Evolutionary conservation across 2,797 vertebrate genomes (phyloP).

Genomic region (Myioborus melanocephalus): DNA sequence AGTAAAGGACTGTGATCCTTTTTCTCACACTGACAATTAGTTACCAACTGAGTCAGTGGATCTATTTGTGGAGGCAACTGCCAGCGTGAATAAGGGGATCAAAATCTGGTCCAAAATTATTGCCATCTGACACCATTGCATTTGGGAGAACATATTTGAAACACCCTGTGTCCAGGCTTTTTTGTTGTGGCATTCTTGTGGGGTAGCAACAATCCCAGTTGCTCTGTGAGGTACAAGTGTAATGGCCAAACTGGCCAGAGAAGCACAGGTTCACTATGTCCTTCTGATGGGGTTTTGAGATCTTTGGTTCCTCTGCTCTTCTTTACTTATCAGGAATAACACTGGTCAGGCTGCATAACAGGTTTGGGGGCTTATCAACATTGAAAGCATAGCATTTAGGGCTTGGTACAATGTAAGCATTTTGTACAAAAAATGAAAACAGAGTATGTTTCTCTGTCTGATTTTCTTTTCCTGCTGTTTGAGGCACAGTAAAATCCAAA

Average conservation of each 20-base stretch:
- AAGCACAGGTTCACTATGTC: neutral
- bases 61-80: conserved; percentile 48
- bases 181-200: conserved; percentile 5
- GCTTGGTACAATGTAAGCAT: neutral
- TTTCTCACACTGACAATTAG: conserved; percentile 26
- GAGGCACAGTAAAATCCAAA: neutral
- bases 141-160: conserved; percentile 38
- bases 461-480: neutral
- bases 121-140: conserved; percentile 51
- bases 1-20: conserved; percentile 15
- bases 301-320: neutral
- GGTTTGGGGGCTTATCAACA: neutral
- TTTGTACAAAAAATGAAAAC: neutral
- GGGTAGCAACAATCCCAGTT: neutral
- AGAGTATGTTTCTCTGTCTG: neutral
- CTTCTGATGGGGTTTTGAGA: neutral
- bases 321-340: neutral
- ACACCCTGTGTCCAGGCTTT: conserved; percentile 5
- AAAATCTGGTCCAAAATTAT: conserved; percentile 56
- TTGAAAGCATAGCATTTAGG: neutral
- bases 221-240: neutral
- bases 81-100: conserved; percentile 50
- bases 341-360: neutral
- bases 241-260: neutral
- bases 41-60: conserved; percentile 27